Percentiles rank a stretch among this genome's conserved stretches.
phyloP scores from a whole-genome alignment of 2,888 invertebrate genomes.

The Drosophila borborema region DNA sequence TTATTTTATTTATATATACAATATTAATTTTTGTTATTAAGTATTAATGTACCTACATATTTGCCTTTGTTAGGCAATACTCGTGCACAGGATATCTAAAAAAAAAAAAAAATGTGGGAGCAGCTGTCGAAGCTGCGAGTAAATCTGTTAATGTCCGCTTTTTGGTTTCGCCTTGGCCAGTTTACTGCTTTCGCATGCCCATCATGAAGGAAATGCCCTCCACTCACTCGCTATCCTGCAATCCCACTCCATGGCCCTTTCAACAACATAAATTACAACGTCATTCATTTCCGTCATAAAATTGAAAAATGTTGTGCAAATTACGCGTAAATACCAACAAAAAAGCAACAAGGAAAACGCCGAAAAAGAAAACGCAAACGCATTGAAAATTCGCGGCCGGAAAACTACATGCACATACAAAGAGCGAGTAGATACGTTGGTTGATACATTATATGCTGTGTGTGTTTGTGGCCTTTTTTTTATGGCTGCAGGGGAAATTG shows the following conservation, averaged over 20 bases:
- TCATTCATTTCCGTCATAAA: slow-evolving; percentile 80
- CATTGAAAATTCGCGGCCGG: slow-evolving; percentile 68
- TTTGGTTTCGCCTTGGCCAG: slow-evolving; percentile 40
- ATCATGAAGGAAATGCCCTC: slow-evolving; percentile 12
- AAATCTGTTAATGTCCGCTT: slow-evolving; percentile 62
- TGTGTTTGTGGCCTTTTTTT: slow-evolving; percentile 20
- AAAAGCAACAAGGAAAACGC: slow-evolving; percentile 26
- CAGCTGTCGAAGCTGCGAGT: slow-evolving; percentile 42
- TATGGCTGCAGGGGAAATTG: slow-evolving; percentile 15
- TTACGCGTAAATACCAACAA: slow-evolving; percentile 72
- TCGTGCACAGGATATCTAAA: neutral
- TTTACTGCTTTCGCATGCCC: slow-evolving; percentile 42
- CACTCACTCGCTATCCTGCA: no score
- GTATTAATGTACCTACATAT: no score
- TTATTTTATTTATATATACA: no score
- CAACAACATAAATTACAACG: slow-evolving; percentile 72
- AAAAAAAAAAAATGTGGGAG: slow-evolving; percentile 2
- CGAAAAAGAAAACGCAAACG: slow-evolving; percentile 27
- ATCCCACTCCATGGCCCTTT: neutral
- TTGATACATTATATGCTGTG: neutral
- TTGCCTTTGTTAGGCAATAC: neutral
- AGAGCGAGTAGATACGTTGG: slow-evolving; percentile 3
- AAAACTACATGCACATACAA: slow-evolving; percentile 50
- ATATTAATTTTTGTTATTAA: no score
- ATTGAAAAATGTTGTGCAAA: slow-evolving; percentile 81